Evolutionary conservation across 2,113 vertebrate genomes (phyloP).

Genomic region (Corapipo altera): DNA sequence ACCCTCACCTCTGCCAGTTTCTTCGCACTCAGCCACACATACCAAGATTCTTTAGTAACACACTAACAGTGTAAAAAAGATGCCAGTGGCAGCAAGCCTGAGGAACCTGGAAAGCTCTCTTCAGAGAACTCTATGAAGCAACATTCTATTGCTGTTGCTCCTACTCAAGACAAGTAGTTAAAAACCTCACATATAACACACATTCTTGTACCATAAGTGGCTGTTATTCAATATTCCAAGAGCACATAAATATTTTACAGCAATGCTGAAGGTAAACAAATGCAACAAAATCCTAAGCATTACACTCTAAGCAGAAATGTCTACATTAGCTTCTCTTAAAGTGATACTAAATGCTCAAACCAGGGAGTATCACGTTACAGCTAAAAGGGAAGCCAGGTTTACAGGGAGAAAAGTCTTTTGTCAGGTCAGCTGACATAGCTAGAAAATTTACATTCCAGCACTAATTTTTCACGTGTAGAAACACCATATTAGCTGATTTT

Average conservation of each 20-base stretch:
- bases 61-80: neutral
- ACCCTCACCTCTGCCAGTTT: neutral
- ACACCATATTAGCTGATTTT: neutral
- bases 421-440: neutral
- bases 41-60: neutral
- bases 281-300: neutral
- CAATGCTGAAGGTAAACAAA: neutral
- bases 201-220: neutral
- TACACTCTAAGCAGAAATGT: neutral
- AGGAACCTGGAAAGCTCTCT: neutral
- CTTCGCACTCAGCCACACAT: neutral
- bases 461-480: neutral
- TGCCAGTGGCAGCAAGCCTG: neutral
- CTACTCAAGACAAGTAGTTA: neutral
- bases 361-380: accelerated
- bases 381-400: neutral
- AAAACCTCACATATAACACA: neutral
- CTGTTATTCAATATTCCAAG: neutral
- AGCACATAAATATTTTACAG: neutral
- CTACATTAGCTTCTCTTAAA: neutral
- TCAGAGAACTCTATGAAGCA: neutral
- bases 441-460: neutral
- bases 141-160: neutral
- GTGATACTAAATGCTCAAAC: neutral
- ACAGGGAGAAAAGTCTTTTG: neutral